Percentiles rank a stretch among this genome's conserved stretches.
Evolutionary conservation across 2,888 invertebrate genomes (phyloP).

Genomic region (Thelaira solivaga): DNA sequence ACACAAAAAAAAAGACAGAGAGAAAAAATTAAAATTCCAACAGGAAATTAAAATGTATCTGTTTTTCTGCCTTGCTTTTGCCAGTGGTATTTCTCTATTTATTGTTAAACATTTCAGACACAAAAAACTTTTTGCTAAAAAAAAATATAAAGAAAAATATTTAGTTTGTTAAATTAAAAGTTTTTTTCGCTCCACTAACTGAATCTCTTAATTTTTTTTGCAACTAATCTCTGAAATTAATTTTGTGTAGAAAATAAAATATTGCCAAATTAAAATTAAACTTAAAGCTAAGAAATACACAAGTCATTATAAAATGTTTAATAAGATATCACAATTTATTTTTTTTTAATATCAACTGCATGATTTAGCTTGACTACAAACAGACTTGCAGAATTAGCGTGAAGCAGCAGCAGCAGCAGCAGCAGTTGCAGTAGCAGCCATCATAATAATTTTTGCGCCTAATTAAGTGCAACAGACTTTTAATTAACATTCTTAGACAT

Average conservation of each 20-base stretch:
- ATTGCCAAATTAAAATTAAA: constrained; percentile 22
- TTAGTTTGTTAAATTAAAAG: not conserved
- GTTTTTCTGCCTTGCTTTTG: constrained; percentile 25
- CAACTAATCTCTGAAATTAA: constrained; percentile 2
- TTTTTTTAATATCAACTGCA: not conserved
- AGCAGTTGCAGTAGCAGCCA: too few species aligned
- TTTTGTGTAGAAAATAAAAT: constrained; percentile 7
- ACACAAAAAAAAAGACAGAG: not conserved
- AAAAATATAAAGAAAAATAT: too few species aligned
- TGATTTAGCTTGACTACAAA: constrained; percentile 5
- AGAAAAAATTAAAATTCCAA: not conserved
- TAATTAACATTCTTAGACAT: constrained; percentile 63
- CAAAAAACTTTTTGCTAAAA: not conserved
- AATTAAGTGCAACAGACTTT: constrained; percentile 63
- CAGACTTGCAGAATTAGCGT: constrained; percentile 31
- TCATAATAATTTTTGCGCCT: constrained; percentile 61
- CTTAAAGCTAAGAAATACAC: constrained; percentile 13
- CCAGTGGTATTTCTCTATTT: constrained; percentile 1
- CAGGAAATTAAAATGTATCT: constrained; percentile 57
- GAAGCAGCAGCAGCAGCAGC: too few species aligned
- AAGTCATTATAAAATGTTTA: constrained; percentile 35
- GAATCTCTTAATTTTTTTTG: not conserved
- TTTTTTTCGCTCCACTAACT: not conserved
- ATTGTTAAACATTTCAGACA: constrained; percentile 2
- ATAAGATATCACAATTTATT: constrained; percentile 26